phyloP scores from a whole-genome alignment of 2,113 vertebrate genomes.

The Leucoraja erinaceus region DNA sequence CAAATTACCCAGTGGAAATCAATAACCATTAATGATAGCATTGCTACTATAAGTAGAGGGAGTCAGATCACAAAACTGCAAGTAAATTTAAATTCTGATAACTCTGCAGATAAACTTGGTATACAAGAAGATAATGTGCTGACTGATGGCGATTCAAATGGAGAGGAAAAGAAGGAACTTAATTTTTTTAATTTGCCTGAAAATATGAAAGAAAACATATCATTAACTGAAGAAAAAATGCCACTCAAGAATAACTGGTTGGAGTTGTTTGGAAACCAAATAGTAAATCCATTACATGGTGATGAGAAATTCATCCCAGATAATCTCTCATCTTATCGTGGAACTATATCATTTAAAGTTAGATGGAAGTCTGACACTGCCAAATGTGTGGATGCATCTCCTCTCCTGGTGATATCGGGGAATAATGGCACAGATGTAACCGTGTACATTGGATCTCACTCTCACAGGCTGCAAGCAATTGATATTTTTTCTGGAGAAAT shows the following conservation, averaged over 20 bases:
- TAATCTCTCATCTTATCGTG: not conserved
- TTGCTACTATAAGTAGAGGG: slow-evolving; percentile 57
- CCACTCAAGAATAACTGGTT: too few relatives aligned
- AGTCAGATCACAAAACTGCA: slow-evolving; percentile 41
- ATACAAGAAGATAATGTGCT: slow-evolving; percentile 38
- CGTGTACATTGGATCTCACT: slow-evolving; percentile 85
- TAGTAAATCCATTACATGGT: not conserved
- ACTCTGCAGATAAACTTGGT: not conserved
- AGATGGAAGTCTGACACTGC: slow-evolving; percentile 80
- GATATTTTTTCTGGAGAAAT: slow-evolving; percentile 67
- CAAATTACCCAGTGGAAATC: slow-evolving; percentile 43
- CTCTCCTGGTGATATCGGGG: slow-evolving; percentile 60
- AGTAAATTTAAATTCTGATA: not conserved
- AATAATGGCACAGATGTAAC: slow-evolving; percentile 42
- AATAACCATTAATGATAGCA: slow-evolving; percentile 38
- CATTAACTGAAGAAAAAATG: not conserved
- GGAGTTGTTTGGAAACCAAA: not conserved
- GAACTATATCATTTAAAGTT: slow-evolving; percentile 45
- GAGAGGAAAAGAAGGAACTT: not conserved
- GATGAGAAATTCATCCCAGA: not conserved
- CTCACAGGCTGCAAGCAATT: slow-evolving; percentile 73
- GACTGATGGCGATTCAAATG: not conserved
- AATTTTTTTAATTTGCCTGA: not conserved
- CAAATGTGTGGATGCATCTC: slow-evolving; percentile 88
- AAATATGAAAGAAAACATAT: not conserved